These are phyloP conservation scores for Oreocharis arfaki DNA, from an alignment of 2,113 vertebrate genomes.

Conservation along the genomic window DNA sequence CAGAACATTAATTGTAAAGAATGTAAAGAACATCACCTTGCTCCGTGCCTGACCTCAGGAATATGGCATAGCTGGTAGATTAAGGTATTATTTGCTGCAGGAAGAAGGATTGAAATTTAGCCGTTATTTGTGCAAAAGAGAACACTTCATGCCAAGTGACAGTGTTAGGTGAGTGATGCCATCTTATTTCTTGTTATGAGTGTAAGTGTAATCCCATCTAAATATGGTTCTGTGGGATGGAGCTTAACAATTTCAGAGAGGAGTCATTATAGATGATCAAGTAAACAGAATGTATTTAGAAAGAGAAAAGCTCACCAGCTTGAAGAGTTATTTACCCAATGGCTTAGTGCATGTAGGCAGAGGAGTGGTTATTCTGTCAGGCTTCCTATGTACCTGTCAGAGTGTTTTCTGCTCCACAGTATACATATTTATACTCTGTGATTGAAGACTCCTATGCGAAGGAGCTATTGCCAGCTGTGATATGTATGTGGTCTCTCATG, in stretches of 20 bases:
- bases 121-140: neutral
- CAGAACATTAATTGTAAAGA: constrained; percentile 8
- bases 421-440: constrained; percentile 13
- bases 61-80: neutral
- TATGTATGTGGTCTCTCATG: neutral
- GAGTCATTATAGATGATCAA: neutral
- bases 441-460: neutral
- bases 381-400: neutral
- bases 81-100: constrained; percentile 7
- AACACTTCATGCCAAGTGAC: neutral
- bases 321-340: neutral
- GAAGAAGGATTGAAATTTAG: neutral
- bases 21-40: neutral
- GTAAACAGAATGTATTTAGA: constrained; percentile 17
- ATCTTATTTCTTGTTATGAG: neutral
- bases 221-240: neutral
- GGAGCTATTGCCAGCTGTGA: neutral
- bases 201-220: neutral
- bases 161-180: neutral
- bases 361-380: constrained; percentile 42
- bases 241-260: constrained; percentile 9
- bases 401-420: neutral
- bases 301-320: neutral
- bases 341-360: neutral
- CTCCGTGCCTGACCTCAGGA: neutral